These are phyloP conservation scores for Nasonia giraulti DNA, from an alignment of 1,140 invertebrate genomes.

Conservation along the genomic window DNA sequence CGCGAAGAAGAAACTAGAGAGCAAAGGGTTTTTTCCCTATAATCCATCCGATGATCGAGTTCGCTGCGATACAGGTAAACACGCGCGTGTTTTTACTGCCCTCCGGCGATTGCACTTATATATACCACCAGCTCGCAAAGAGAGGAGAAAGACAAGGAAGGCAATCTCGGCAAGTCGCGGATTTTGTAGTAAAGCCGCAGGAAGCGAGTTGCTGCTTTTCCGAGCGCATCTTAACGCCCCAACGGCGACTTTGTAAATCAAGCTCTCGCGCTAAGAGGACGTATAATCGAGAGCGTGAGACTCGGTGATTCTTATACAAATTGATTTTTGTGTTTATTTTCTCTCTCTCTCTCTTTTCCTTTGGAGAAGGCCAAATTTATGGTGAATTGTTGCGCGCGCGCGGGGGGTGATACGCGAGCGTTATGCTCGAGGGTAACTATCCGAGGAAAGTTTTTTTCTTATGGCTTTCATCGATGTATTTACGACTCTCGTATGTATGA, in stretches of 20 bases:
- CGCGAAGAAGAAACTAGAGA: too few relatives aligned
- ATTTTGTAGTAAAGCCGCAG: too few relatives aligned
- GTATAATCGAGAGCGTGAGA: not conserved
- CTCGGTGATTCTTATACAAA: not conserved
- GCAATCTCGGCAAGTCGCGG: slow-evolving; percentile 9
- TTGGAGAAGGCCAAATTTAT: not conserved
- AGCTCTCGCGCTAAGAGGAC: not conserved
- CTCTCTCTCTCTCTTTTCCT: not conserved
- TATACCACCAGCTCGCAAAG: not conserved
- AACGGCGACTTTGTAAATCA: slow-evolving; percentile 13
- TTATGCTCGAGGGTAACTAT: not conserved
- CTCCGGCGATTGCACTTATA: not conserved
- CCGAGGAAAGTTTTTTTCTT: not conserved
- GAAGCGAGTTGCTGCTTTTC: too few relatives aligned
- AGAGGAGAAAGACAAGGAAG: not conserved
- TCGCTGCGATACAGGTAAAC: too few relatives aligned
- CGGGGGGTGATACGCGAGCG: not conserved
- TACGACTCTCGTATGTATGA: not conserved
- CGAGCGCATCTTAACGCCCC: not conserved
- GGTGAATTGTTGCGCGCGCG: slow-evolving; percentile 7
- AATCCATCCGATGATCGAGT: too few relatives aligned
- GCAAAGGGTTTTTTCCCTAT: too few relatives aligned
- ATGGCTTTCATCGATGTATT: slow-evolving; percentile 6
- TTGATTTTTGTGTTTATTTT: slow-evolving; percentile 20
- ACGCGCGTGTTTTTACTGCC: slow-evolving; percentile 26